Base-by-base conservation (phyloP, 2,888 invertebrate genomes). In the Hedychridium roseum region DNA sequence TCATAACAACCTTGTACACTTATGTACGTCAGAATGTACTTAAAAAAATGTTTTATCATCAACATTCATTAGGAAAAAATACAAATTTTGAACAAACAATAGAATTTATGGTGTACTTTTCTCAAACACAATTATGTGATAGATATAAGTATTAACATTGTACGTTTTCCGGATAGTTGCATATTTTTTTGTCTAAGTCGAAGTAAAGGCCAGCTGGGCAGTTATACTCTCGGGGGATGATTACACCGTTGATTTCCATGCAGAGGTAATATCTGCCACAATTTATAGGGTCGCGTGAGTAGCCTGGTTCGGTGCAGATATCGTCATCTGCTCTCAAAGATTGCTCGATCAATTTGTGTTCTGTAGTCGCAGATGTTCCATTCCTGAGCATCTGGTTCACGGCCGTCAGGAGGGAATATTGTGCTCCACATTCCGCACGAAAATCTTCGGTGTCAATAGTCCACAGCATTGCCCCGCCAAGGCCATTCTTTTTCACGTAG, bases 391-490 rank as follows among this genome's bases (percentile, higher is more conserved):
- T 59, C 0, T 57, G 42, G 55, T 87, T 86, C 34, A 91, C 83
- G 4, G 83, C 77, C 20, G 73, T 83, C 12, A 91, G 65, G 3
- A 92, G 73, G 0, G 88, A 86, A 73, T 83, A 88, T 35, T 80
- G 80, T 23, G 80, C 81, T 0, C 85, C 84, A 60, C 90, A 90
- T 0, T 70, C 59, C 0, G 87, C 89, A 9, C 71, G 79, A 64
- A 89, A 89, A 68, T 92, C 92, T 63, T 92, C 92, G 3, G 88
- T 88, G 70, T 92, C 92, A 5, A 92, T 81, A 31, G 89, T 88
- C 92, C 92, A 92, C 0, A 89, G 68, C 91, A 92, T 91, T 0
- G 84, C 81, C 16, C 90, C 91, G 41, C 82, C 82, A 41, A 86
- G 70, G 23, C 68, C 70, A 32, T 57, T 31, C 0, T 57, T 23